Conservation (phyloP, 2,113 vertebrate species). For the Ptyas mucosa region DNA sequence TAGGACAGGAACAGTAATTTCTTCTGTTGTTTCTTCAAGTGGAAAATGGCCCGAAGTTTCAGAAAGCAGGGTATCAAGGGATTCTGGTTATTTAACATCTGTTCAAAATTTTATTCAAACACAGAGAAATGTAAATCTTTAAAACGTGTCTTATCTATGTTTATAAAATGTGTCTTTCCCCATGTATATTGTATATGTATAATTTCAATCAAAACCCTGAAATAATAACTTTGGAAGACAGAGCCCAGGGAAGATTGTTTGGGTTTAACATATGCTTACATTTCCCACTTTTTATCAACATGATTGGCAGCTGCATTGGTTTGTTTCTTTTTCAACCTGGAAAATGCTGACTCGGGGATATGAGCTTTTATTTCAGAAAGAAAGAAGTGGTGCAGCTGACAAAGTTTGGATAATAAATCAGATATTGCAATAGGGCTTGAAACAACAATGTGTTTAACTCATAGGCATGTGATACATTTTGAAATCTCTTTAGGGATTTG, state of each 20-base stretch:
- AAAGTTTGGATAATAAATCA: conserved; percentile 48
- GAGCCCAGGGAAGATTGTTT: conserved; percentile 31
- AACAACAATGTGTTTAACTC: conserved; percentile 36
- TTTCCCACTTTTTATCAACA: neutral
- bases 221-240: neutral
- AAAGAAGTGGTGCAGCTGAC: conserved; percentile 41
- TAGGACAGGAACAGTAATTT: neutral
- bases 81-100: neutral
- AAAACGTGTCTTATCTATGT: neutral
- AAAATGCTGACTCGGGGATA: conserved; percentile 16
- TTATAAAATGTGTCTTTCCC: neutral
- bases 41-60: neutral
- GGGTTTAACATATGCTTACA: conserved; percentile 26
- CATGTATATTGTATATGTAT: neutral
- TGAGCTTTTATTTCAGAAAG: conserved; percentile 40
- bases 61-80: neutral
- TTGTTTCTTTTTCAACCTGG: neutral
- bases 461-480: conserved; percentile 45
- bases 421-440: conserved; percentile 43
- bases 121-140: neutral
- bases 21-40: neutral
- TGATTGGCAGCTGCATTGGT: conserved; percentile 1
- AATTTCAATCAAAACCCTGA: neutral
- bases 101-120: neutral
- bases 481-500: conserved; percentile 44